Evolutionary conservation across 2,113 vertebrate species (phyloP).

Genomic region (Nyctibius bracteatus): DNA sequence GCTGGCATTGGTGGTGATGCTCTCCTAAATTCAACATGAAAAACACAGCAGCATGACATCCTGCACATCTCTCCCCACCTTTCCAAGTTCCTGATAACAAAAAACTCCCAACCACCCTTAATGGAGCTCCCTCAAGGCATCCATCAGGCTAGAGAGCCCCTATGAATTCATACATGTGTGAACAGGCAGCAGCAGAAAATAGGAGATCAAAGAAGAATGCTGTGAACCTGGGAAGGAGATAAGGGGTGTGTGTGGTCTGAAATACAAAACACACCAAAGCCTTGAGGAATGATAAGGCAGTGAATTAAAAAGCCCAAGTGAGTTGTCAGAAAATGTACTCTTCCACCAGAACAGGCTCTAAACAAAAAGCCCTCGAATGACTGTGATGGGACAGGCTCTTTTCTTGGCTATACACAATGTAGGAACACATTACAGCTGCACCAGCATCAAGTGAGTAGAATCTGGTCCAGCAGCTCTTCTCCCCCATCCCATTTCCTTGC

Average conservation of each 20-base stretch:
- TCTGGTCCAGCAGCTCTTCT: not conserved
- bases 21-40: constrained; percentile 39
- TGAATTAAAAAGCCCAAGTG: not conserved
- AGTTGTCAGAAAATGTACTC: not conserved
- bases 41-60: not conserved
- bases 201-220: not conserved
- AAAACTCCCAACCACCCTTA: not conserved
- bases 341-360: not conserved
- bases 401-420: not conserved
- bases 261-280: not conserved
- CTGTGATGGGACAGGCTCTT: not conserved
- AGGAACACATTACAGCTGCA: not conserved
- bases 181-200: not conserved
- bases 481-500: not conserved
- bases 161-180: fast-evolving
- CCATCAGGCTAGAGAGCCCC: not conserved
- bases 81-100: not conserved
- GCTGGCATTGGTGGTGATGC: constrained; percentile 29
- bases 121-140: fast-evolving
- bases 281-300: not conserved
- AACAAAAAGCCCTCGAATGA: not conserved
- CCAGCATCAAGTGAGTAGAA: not conserved
- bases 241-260: not conserved
- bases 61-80: not conserved
- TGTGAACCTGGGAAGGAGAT: not conserved